phyloP scores from a whole-genome alignment of 64 coral and sea anemone genomes.

The Montipora efflorescens region DNA sequence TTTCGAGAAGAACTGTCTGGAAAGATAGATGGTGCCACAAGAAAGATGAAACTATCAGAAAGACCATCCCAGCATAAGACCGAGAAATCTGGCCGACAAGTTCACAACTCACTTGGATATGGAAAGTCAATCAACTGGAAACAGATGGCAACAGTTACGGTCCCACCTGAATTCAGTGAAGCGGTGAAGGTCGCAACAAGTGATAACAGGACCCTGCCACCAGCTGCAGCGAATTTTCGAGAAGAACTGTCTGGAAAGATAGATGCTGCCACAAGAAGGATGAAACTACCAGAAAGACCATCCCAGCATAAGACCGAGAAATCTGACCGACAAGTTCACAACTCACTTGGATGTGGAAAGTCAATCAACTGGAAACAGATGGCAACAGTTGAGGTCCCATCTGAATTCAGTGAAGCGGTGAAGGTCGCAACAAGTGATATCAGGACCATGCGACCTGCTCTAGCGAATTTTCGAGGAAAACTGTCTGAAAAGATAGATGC shows the following conservation, averaged over 20 bases:
- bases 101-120: not conserved
- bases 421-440: constrained; percentile 49
- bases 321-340: not conserved
- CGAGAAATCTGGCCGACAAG: not conserved
- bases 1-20: not conserved
- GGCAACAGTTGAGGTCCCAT: constrained; percentile 37
- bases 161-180: constrained; percentile 58
- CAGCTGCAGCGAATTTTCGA: not conserved
- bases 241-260: too few species aligned
- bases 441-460: constrained; percentile 16
- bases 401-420: constrained; percentile 50
- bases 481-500: too few species aligned
- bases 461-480: not conserved
- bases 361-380: constrained; percentile 12
- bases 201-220: constrained; percentile 34
- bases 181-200: constrained; percentile 37
- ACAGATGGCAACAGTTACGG: constrained; percentile 7
- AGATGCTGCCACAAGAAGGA: too few species aligned
- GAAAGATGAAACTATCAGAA: not conserved
- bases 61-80: not conserved
- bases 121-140: constrained; percentile 30
- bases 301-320: not conserved
- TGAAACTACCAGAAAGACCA: not conserved
- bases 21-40: too few species aligned
- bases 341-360: not conserved